Evolutionary conservation across 2,888 invertebrate species (phyloP).

Genomic region (Himalopsyche kuldschensis): DNA sequence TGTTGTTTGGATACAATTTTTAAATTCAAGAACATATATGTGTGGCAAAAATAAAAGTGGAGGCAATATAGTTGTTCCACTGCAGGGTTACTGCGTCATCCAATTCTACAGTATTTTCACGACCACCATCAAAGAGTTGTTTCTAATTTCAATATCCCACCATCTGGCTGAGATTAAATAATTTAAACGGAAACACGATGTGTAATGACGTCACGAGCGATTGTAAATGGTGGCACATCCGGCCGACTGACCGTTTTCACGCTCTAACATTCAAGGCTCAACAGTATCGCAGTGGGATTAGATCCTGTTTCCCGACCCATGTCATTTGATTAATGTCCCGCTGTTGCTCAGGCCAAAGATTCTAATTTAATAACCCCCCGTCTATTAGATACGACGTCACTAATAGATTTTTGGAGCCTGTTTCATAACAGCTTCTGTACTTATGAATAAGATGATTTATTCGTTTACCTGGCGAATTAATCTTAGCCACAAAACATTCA

Average conservation of each 20-base stretch:
- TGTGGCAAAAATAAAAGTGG: too few relatives aligned
- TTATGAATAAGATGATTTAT: neutral
- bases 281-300: neutral
- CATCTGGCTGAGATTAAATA: neutral
- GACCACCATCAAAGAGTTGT: too few relatives aligned
- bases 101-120: too few relatives aligned
- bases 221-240: neutral
- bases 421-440: neutral
- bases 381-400: neutral
- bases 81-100: too few relatives aligned
- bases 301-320: neutral
- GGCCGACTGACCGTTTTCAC: neutral
- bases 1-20: too few relatives aligned
- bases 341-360: neutral
- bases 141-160: neutral
- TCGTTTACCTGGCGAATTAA: neutral
- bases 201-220: neutral
- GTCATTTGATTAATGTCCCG: constrained; percentile 1
- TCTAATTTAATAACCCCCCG: neutral
- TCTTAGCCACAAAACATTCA: neutral
- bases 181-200: neutral
- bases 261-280: neutral
- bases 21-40: too few relatives aligned
- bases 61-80: too few relatives aligned
- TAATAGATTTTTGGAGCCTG: neutral